Conservation (phyloP, 2,797 vertebrate species). For the Mormyrops attenuatus region DNA sequence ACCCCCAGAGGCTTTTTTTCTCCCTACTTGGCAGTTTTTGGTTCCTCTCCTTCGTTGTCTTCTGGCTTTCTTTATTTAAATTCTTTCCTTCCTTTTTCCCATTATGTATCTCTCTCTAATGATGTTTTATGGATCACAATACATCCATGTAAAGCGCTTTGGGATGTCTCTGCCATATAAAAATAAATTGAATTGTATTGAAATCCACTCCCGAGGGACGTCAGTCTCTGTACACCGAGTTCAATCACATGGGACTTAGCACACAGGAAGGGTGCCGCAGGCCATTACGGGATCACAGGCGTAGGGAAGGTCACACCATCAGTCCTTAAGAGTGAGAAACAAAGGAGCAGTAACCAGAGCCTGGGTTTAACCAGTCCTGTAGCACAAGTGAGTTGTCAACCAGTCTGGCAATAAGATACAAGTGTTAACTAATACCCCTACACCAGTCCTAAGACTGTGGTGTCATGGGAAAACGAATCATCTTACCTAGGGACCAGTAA, state of each 20-base stretch:
- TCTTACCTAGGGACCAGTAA: background rate
- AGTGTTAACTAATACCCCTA: background rate
- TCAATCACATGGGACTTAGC: background rate
- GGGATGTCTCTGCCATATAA: background rate
- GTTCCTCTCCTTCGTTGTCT: background rate
- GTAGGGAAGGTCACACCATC: background rate
- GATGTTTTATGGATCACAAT: background rate
- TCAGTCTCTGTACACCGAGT: background rate
- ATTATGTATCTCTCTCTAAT: background rate
- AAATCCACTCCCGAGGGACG: background rate
- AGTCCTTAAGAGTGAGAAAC: background rate
- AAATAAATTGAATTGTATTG: background rate
- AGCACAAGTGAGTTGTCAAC: background rate
- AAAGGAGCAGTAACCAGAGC: background rate
- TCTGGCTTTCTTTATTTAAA: background rate
- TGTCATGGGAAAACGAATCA: background rate
- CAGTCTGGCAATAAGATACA: background rate
- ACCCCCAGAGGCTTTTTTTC: background rate
- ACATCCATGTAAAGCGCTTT: background rate
- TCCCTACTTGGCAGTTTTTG: background rate
- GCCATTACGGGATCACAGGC: background rate
- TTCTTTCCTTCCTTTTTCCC: background rate
- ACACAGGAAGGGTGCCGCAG: background rate
- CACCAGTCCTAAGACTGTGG: background rate
- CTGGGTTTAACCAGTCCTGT: background rate